Evolutionary conservation across 2,888 invertebrate genomes (phyloP).

Genomic region (Campoplex nolae): DNA sequence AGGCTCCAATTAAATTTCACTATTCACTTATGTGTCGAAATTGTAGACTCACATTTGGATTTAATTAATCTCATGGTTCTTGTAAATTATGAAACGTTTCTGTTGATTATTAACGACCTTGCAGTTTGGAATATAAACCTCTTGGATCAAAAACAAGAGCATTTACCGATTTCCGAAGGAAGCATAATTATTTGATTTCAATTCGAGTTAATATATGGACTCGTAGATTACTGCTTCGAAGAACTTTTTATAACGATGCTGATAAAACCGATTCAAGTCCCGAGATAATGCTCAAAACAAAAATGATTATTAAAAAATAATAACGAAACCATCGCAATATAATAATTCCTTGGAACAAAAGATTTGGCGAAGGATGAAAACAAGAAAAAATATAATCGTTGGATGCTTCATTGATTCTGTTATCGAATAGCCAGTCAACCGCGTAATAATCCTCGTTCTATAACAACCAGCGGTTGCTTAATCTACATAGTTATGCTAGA

Average conservation of each 20-base stretch:
- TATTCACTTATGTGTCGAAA: neutral
- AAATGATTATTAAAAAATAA: neutral
- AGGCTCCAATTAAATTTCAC: neutral
- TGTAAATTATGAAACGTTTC: neutral
- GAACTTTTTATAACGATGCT: neutral
- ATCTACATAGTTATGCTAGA: constrained; percentile 37
- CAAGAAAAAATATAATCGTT: constrained; percentile 17
- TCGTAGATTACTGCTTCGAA: neutral
- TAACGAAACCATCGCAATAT: neutral
- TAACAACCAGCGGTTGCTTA: constrained; percentile 34
- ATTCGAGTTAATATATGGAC: neutral
- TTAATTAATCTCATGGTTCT: neutral
- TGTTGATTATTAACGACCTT: neutral
- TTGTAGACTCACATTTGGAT: neutral
- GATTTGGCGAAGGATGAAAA: neutral
- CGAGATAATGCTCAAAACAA: neutral
- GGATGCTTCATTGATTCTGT: constrained; percentile 14
- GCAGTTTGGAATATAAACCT: neutral
- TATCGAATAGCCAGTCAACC: constrained; percentile 43
- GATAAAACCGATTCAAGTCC: neutral
- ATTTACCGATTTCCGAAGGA: neutral
- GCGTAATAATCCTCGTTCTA: constrained; percentile 42
- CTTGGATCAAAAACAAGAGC: neutral
- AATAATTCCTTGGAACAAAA: neutral
- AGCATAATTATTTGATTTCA: neutral